These are phyloP conservation scores for Drosophila maculinotata DNA, from an alignment of 2,888 invertebrate genomes.

Conservation along the genomic window DNA sequence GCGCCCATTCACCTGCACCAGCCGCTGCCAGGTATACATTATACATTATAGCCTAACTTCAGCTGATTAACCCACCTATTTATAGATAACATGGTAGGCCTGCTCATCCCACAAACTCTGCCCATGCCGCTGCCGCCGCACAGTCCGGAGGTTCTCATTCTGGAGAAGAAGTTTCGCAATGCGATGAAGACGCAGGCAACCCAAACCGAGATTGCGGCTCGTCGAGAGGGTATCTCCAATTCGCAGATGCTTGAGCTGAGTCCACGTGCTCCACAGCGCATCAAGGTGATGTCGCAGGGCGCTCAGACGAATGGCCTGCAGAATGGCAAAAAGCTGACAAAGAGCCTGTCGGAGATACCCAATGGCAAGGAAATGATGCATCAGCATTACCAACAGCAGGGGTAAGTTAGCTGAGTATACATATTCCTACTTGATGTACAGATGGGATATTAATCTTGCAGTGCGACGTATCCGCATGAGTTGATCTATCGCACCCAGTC, in stretches of 20 bases:
- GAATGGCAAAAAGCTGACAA: constrained; percentile 91
- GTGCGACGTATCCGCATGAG: constrained; percentile 86
- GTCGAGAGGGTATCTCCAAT: constrained; percentile 88
- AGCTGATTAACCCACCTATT: background rate
- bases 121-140: constrained; percentile 67
- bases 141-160: constrained; percentile 84
- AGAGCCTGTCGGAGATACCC: constrained; percentile 93
- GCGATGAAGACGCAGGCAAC: constrained; percentile 97
- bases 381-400: constrained; percentile 51
- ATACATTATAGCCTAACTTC: background rate
- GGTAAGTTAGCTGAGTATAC: constrained; percentile 36
- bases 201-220: constrained; percentile 89
- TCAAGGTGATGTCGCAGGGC: constrained; percentile 95
- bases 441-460: too few species aligned
- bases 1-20: constrained; percentile 80
- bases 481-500: constrained; percentile 93
- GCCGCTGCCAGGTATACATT: constrained; percentile 62
- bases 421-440: too few species aligned
- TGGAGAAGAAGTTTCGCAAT: constrained; percentile 92
- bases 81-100: constrained; percentile 64
- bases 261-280: constrained; percentile 91
- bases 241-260: constrained; percentile 90
- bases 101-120: constrained; percentile 71
- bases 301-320: constrained; percentile 94
- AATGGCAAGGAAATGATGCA: constrained; percentile 80